Base-by-base conservation (phyloP, 2,113 vertebrate genomes). In the Lampris incognitus region DNA sequence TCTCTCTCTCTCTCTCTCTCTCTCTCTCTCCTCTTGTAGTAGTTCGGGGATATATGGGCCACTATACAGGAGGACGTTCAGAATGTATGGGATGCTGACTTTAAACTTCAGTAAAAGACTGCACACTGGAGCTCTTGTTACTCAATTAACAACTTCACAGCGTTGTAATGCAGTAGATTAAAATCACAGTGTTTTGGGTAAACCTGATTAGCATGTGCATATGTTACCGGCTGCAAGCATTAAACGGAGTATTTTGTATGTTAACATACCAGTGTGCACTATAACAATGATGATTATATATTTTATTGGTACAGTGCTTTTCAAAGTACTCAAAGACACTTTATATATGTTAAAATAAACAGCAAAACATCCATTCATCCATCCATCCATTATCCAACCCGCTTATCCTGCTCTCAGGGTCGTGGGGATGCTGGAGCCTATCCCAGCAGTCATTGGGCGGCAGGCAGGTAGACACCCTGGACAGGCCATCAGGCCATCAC, bases 31-130 rank as follows among this genome's bases (percentile, higher is more conserved):
- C 65, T 41, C 72, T 55, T 51, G 6, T 75, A 48, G 75, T 38
- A 54, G 72, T 65, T 59, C 72, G 77, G 8, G 41, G 54, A 76
- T 70, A 69, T 40, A 38, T 57, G 42, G 64, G 69, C 78, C 74
- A 75, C 11, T 69, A 64, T 79, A 24, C 63, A 79, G 36, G 44
- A 37, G 49, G 67, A 24, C 24, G 63, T 63, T 24, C 65, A 69
- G 78, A 67, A 46, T 70, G 41, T 54, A 9, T 36, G 39, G 24
- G 56, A 24, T 66, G 56, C 52, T 72, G 50, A 69, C 4, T 5
- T 67, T 66, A 51, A 48, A 57, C 56, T 59, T 76, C 11, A 11
- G 24, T 63, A 68, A 75, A 55, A 51, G 40, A 77, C n/a, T n/a
- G 3, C 9, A 37, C 54, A 50, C 74, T 50, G n/a, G 56, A 41